A percentile compares a stretch with the other conserved stretches of the same genome.
Conservation (phyloP, 2,888 invertebrate genomes). For the Disparrhopalites patrizii region DNA sequence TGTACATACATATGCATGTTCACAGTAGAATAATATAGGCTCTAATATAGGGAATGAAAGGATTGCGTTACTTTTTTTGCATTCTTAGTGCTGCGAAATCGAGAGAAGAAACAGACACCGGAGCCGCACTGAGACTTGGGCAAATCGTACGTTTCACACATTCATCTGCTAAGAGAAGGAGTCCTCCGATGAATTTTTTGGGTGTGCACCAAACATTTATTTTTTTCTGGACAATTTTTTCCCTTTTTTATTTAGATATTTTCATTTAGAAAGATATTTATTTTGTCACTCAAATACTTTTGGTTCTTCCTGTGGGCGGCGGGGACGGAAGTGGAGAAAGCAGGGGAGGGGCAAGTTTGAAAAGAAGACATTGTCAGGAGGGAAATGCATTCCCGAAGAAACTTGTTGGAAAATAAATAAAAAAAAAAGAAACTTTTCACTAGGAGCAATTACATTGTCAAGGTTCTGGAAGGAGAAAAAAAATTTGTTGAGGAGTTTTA, state of each 20-base stretch:
- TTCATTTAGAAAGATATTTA: neutral
- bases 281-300: neutral
- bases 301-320: neutral
- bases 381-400: too few relatives aligned
- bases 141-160: slow-evolving; percentile 49
- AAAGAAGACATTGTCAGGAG: too few relatives aligned
- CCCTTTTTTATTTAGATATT: neutral
- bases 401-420: too few relatives aligned
- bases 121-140: slow-evolving; percentile 48
- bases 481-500: too few relatives aligned
- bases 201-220: too few relatives aligned
- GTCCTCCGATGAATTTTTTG: too few relatives aligned
- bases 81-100: slow-evolving; percentile 47
- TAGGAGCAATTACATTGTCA: too few relatives aligned
- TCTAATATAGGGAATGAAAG: neutral
- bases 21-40: neutral
- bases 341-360: too few relatives aligned
- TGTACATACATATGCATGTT: too few relatives aligned
- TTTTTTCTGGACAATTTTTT: neutral
- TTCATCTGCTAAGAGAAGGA: slow-evolving; percentile 33
- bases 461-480: too few relatives aligned
- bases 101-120: slow-evolving; percentile 47
- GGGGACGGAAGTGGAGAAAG: too few relatives aligned
- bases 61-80: slow-evolving; percentile 44
- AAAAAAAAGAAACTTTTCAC: too few relatives aligned